Evolutionary conservation across 2,113 vertebrate genomes (phyloP), one percentile per base, ranked within the genome.

Genomic region (Mastomys natalensis): DNA sequence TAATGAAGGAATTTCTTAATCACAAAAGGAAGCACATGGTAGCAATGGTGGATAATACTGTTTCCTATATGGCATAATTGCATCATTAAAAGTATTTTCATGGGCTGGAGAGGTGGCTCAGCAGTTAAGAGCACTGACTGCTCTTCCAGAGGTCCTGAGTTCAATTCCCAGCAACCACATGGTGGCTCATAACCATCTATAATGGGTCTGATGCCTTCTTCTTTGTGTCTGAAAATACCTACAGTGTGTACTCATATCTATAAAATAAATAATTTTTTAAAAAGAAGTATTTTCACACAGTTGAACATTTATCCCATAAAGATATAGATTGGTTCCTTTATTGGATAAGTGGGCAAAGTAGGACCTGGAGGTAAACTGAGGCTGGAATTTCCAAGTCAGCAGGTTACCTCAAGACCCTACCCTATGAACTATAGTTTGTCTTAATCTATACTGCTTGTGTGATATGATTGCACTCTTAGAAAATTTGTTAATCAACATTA

Each of bases 1-100:
- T 78, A 87, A 55, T 90, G 2, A 92, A 94, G 51, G 43, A 77
- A 77, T 77, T 96, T 73, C 37, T 72, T 37, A 58, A 37, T 85
- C 51, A 26, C 34, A 58, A 66, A 92, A 81, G 37, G 76, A 74
- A 94, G 21, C 58, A 43, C n/a, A 60, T 43, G 43, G 48, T 78
- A 72, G 53, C 66, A 89, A 22, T 87, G 72, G 76, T 89, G 58
- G 48, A n/a, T 87, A 77, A 13, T 73, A 40, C 21, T 60, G n/a
- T 92, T 81, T 91, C 37, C 78, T 77, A 1, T 77, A 19, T 93
- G 40, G 13, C 62, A 77, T 29, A 16, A 17, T 37, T 37, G 53
- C 29, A 78, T 37, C 45, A 72, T 64, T 77, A 78, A 92, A 93
- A 92, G 24, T 87, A 90, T 66, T 66, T 66, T 66, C 64, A 66